These are phyloP conservation scores for Urocolius indicus DNA, from an alignment of 2,113 vertebrate genomes.

Conservation along the genomic window DNA sequence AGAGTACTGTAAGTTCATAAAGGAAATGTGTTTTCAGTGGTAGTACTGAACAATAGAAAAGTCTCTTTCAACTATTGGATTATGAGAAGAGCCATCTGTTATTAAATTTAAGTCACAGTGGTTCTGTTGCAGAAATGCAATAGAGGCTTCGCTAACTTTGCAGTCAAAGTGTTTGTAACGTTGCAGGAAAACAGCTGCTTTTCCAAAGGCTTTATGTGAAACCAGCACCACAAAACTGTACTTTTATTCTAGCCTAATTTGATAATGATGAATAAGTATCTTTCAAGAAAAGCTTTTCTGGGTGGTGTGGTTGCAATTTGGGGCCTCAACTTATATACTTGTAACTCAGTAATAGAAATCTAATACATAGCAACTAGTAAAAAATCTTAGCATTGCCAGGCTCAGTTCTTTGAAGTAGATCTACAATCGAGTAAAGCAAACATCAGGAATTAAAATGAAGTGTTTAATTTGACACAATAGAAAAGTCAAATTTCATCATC, in stretches of 20 bases:
- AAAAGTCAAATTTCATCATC: constrained; percentile 49
- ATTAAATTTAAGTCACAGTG: constrained; percentile 65
- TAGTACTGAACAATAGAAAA: constrained; percentile 67
- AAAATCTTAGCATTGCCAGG: neutral
- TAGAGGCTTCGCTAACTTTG: neutral
- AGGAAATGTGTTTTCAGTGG: constrained; percentile 53
- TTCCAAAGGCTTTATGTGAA: neutral
- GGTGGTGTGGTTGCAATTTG: neutral
- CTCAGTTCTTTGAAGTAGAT: neutral
- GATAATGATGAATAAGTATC: neutral
- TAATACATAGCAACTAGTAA: neutral
- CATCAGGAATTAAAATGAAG: constrained; percentile 15
- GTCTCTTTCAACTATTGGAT: constrained; percentile 16
- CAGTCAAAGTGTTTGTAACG: neutral
- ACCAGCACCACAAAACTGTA: neutral
- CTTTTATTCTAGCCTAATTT: neutral
- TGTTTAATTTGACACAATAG: constrained; percentile 24
- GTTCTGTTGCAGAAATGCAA: constrained; percentile 34
- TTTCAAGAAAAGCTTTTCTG: neutral
- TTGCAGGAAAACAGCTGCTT: neutral
- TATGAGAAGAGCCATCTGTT: constrained; percentile 63
- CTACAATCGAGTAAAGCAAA: constrained; percentile 3
- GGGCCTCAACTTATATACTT: neutral
- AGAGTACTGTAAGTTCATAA: constrained; percentile 34
- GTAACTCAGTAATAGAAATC: neutral